Evolutionary conservation across 1,140 invertebrate species (phyloP), one percentile per base, ranked within the genome.

Genomic region (Neodiprion pinetum): DNA sequence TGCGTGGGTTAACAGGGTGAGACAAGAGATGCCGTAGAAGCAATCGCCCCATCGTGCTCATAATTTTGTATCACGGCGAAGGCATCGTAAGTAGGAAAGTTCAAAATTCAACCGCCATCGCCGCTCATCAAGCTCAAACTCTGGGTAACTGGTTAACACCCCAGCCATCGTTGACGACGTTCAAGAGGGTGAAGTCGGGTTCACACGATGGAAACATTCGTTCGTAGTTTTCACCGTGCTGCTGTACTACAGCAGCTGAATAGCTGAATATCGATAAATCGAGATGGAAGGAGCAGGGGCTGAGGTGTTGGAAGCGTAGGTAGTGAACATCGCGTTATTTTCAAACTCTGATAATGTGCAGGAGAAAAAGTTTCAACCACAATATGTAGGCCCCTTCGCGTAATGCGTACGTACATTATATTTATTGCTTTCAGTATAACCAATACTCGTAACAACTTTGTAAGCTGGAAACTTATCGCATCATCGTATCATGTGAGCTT

Each of bases 11-110:
- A 61, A 61, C 53, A 61, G 53, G 53, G 53, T 61, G 53, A 61
- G 53, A 61, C 53, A 61, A 61, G 53, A 61, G 53, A 61, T 14
- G 53, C 53, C 53, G 53, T 61, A 61, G 53, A 61, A 61, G 53
- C 53, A 61, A 61, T 61, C 53, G 53, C 53, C 53, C 53, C 53
- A 61, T 61, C 53, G 53, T 61, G 53, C 53, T 17, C 53, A 61
- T 61, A 61, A 61, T 61, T 61, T 61, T 61, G 53, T 61, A 61
- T 61, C 53, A 61, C 53, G 53, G 53, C 53, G 53, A 61, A 61
- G 9, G 53, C 53, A 61, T 61, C 7, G 53, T 61, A 61, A 61
- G 53, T 61, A 61, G 5, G 7, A 61, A 61, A 61, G 53, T 61
- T 61, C 53, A 61, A 17, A 61, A 61, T 61, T 61, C 53, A 61